A percentile compares a stretch with the other conserved stretches of the same genome.
Conservation (phyloP, 2,888 invertebrate species). For the Dolomedes plantarius region DNA sequence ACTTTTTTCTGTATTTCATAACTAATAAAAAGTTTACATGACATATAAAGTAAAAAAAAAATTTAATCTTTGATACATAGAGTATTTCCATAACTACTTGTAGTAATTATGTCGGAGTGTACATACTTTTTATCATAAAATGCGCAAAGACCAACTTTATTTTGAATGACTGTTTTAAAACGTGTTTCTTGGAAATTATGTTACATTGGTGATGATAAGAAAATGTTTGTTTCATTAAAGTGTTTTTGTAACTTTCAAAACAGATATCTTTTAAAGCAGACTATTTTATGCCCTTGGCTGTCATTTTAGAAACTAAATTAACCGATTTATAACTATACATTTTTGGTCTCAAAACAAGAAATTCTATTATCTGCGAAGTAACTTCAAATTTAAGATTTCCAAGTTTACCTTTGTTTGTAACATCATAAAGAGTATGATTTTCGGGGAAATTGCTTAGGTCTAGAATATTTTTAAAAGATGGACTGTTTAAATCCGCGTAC, state of each 20-base stretch:
- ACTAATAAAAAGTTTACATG: no score
- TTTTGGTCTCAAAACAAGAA: neutral
- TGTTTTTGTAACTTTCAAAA: constrained; percentile 1
- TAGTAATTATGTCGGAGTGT: no score
- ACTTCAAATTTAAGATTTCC: neutral
- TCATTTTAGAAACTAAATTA: neutral
- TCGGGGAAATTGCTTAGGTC: constrained; percentile 3
- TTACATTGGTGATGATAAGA: neutral
- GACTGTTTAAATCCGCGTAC: neutral
- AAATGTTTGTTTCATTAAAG: neutral
- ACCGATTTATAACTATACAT: constrained; percentile 9
- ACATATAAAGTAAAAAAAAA: no score
- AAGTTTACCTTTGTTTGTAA: neutral
- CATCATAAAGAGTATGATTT: neutral
- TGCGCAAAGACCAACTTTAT: neutral
- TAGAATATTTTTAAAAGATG: neutral
- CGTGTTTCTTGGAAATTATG: constrained; percentile 14
- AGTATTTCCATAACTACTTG: no score
- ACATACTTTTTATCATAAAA: no score
- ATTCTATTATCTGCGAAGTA: neutral
- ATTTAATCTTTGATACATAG: no score
- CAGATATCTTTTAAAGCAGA: neutral
- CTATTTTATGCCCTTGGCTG: constrained; percentile 19
- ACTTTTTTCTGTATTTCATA: no score
- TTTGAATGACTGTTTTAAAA: neutral